These are phyloP conservation scores for Pararge aegeria DNA, from an alignment of 1,140 invertebrate species.

Conservation along the genomic window DNA sequence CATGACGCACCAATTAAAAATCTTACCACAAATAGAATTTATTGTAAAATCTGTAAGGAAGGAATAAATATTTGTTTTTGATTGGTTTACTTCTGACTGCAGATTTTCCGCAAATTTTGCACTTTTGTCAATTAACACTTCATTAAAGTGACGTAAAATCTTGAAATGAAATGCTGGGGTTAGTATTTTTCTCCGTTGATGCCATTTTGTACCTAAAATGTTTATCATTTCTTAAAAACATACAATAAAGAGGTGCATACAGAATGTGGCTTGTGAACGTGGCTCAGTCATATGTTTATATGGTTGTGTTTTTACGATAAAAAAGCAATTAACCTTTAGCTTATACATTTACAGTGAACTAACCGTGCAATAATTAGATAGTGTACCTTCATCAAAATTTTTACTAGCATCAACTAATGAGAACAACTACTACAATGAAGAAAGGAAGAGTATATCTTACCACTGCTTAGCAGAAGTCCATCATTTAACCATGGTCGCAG, in stretches of 20 bases:
- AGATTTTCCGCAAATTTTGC: not conserved
- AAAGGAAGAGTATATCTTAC: too few species aligned
- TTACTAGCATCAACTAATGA: not conserved
- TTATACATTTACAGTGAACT: too few species aligned
- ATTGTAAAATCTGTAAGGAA: not conserved
- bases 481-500: not conserved
- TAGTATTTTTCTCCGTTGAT: constrained; percentile 6
- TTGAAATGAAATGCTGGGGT: constrained; percentile 5
- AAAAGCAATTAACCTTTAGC: too few species aligned
- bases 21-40: constrained; percentile 5
- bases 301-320: too few species aligned
- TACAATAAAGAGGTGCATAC: too few species aligned
- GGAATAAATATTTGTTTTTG: not conserved
- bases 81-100: not conserved
- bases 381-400: too few species aligned
- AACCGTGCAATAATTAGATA: too few species aligned
- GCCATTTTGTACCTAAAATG: constrained; percentile 2
- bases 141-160: not conserved
- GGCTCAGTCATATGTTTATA: too few species aligned
- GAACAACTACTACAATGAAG: not conserved
- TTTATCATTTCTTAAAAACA: not conserved
- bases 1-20: not conserved
- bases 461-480: constrained; percentile 4
- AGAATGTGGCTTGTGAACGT: too few species aligned
- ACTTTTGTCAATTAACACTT: not conserved